Conservation (phyloP, 2,797 vertebrate genomes). For the Neoniphon sammara region DNA sequence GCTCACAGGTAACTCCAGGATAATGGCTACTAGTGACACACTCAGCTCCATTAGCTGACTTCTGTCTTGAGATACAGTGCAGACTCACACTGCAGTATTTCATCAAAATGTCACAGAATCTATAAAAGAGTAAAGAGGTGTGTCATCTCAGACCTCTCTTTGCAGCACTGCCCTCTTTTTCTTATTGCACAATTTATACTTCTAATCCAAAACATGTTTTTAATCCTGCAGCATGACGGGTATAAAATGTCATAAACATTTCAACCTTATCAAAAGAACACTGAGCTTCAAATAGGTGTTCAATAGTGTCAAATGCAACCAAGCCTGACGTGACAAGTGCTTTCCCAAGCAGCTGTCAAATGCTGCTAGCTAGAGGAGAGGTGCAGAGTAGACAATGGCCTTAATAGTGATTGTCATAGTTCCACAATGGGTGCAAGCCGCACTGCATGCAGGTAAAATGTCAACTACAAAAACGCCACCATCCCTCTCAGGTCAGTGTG, state of each 20-base stretch:
- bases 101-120: slow-evolving; percentile 57
- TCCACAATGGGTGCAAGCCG: slow-evolving; percentile 1
- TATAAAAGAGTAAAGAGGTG: slow-evolving; percentile 52
- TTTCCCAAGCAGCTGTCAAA: slow-evolving; percentile 40
- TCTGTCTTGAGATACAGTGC: slow-evolving; percentile 35
- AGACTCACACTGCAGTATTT: slow-evolving; percentile 44
- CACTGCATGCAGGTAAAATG: slow-evolving; percentile 2
- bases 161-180: slow-evolving; percentile 13
- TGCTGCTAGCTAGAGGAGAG: slow-evolving; percentile 2
- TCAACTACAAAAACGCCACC: slow-evolving; percentile 1
- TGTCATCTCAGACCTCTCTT: slow-evolving; percentile 34
- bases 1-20: slow-evolving; percentile 41
- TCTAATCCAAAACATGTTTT: slow-evolving; percentile 10
- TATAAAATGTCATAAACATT: slow-evolving; percentile 2
- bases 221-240: not conserved
- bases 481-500: not conserved
- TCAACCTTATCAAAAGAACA: not conserved
- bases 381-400: slow-evolving; percentile 37
- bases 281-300: not conserved
- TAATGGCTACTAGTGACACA: slow-evolving; percentile 37
- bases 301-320: slow-evolving; percentile 8
- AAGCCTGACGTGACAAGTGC: slow-evolving; percentile 8
- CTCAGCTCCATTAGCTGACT: slow-evolving; percentile 41
- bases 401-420: slow-evolving; percentile 37
- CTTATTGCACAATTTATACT: slow-evolving; percentile 1